Conservation (phyloP, 2,113 vertebrate species). For the Nanorana parkeri region DNA sequence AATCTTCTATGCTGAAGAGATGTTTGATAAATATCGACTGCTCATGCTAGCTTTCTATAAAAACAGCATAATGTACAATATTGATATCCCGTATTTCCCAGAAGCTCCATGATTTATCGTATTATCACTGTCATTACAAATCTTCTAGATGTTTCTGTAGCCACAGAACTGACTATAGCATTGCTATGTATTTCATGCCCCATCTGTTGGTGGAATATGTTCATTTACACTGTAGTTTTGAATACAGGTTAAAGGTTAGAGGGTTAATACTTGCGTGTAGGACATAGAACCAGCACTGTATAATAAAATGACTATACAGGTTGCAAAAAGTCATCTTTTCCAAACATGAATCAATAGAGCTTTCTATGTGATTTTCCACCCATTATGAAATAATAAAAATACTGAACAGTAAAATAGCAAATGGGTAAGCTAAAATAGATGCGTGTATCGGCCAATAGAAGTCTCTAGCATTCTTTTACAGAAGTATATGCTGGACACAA, state of each 20-base stretch:
- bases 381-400: no score
- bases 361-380: no score
- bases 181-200: constrained; percentile 8
- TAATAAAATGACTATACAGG: no score
- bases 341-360: no score
- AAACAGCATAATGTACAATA: constrained; percentile 47
- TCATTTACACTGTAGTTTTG: neutral
- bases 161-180: constrained; percentile 5
- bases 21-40: constrained; percentile 42
- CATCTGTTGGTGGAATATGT: constrained; percentile 17
- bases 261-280: neutral
- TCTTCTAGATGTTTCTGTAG: constrained; percentile 24
- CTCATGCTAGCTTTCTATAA: constrained; percentile 16
- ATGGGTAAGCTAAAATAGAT: neutral
- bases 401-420: neutral
- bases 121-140: constrained; percentile 43
- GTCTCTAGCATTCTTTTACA: no score
- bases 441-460: neutral
- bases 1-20: constrained; percentile 45
- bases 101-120: constrained; percentile 40
- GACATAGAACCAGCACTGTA: no score
- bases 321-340: no score
- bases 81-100: constrained; percentile 48
- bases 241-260: neutral
- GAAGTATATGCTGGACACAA: neutral